A percentile compares a stretch with the other conserved stretches of the same genome.
phyloP scores from a whole-genome alignment of 2,113 vertebrate genomes.

The Channa maculata region DNA sequence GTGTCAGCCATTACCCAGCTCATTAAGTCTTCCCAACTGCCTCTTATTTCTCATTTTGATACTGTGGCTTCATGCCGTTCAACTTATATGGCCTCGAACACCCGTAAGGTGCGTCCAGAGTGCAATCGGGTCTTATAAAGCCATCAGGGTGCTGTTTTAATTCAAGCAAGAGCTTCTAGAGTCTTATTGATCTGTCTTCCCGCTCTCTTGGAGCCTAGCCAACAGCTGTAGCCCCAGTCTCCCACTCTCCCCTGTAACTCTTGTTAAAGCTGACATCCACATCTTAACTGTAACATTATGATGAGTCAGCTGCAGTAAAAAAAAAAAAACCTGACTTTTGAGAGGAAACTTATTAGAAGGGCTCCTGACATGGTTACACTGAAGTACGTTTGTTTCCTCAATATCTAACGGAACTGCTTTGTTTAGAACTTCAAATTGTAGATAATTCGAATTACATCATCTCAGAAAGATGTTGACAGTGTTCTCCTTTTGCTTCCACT shows the following conservation, averaged over 20 bases:
- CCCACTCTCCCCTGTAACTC: slow-evolving; percentile 8
- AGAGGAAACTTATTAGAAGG: slow-evolving; percentile 15
- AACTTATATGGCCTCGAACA: slow-evolving; percentile 54
- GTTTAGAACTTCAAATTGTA: not conserved
- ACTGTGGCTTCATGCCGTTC: slow-evolving; percentile 49
- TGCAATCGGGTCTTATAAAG: slow-evolving; percentile 76
- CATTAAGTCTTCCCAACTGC: slow-evolving; percentile 70
- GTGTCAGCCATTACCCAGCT: slow-evolving; percentile 73
- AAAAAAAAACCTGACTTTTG: slow-evolving; percentile 36
- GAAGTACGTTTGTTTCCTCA: not conserved
- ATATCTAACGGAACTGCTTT: no score
- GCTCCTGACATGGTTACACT: not conserved
- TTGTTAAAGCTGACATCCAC: slow-evolving; percentile 62
- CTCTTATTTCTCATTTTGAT: slow-evolving; percentile 71
- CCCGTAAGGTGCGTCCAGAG: slow-evolving; percentile 64
- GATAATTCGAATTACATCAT: not conserved
- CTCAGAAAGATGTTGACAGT: not conserved
- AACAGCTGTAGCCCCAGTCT: slow-evolving; percentile 22
- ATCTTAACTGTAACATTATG: slow-evolving; percentile 51
- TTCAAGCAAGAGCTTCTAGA: slow-evolving; percentile 71
- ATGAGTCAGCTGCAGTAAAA: slow-evolving; percentile 7
- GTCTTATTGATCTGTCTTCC: slow-evolving; percentile 72
- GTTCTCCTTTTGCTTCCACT: slow-evolving; percentile 37
- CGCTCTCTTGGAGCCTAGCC: slow-evolving; percentile 55
- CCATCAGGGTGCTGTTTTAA: slow-evolving; percentile 78